Percentiles rank a stretch among this genome's conserved stretches.
phyloP scores from a whole-genome alignment of 2,113 vertebrate genomes.

The Terrapene triunguis region DNA sequence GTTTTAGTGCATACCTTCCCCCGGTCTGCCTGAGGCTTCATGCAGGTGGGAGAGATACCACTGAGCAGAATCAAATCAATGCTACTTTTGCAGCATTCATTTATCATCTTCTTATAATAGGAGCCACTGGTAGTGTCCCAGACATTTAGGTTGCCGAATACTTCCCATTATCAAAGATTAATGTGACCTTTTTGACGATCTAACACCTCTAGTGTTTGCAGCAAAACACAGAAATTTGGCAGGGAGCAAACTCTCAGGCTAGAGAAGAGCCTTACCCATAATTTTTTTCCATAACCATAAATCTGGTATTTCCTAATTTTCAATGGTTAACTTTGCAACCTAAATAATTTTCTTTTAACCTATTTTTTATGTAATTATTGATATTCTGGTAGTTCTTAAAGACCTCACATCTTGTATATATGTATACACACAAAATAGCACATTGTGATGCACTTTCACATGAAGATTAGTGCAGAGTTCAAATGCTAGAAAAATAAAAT shows the following conservation, averaged over 20 bases:
- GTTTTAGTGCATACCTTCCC: neutral
- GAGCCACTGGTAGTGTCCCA: neutral
- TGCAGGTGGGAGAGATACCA: neutral
- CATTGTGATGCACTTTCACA: constrained; percentile 35
- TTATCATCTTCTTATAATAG: neutral
- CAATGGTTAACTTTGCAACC: neutral
- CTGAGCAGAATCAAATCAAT: neutral
- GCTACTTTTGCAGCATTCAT: neutral
- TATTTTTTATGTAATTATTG: constrained; percentile 32
- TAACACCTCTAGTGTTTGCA: neutral
- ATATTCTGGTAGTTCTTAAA: neutral
- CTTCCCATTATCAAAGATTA: neutral
- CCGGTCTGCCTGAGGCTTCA: neutral
- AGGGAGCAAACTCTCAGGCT: neutral
- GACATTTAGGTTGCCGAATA: neutral
- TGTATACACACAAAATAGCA: neutral
- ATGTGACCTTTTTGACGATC: neutral
- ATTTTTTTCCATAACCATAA: neutral
- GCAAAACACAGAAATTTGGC: neutral
- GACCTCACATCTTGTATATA: neutral
- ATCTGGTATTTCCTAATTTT: neutral
- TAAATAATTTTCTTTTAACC: constrained; percentile 21
- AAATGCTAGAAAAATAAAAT: constrained; percentile 45
- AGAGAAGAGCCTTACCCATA: neutral
- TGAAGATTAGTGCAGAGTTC: neutral